A percentile compares a stretch with the other conserved stretches of the same genome.
Evolutionary conservation across 2,113 vertebrate species (phyloP).

Genomic region (Scalopus aquaticus): DNA sequence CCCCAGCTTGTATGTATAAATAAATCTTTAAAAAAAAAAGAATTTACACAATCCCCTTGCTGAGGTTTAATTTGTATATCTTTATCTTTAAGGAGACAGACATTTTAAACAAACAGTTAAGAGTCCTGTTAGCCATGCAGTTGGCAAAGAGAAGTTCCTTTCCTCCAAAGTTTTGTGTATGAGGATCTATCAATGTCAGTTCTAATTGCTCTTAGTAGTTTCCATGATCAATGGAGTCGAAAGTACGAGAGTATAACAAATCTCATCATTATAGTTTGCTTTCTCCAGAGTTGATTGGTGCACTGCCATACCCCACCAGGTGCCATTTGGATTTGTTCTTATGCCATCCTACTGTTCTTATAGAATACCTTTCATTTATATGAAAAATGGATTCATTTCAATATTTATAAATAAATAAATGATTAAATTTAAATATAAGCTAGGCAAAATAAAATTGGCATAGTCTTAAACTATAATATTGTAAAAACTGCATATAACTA

Average conservation of each 20-base stretch:
- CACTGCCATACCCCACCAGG: constrained; percentile 42
- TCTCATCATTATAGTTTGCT: constrained; percentile 36
- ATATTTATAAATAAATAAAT: background rate
- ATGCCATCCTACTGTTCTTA: background rate
- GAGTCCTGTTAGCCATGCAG: background rate
- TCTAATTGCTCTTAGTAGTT: constrained; percentile 52
- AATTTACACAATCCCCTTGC: background rate
- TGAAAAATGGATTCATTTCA: background rate
- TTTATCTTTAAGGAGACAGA: background rate
- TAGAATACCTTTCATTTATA: background rate
- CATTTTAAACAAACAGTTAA: background rate
- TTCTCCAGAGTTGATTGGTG: constrained; percentile 31
- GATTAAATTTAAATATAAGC: background rate
- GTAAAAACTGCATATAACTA: background rate
- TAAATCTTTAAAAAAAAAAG: too few species aligned
- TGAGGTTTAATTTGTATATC: constrained; percentile 19
- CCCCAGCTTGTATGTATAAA: too few species aligned
- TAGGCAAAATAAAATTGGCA: background rate
- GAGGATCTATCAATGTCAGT: constrained; percentile 49
- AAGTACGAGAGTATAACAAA: constrained; percentile 34
- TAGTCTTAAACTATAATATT: background rate
- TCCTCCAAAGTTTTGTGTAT: background rate
- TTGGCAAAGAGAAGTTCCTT: background rate
- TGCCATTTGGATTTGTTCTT: constrained; percentile 37
- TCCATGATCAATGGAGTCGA: constrained; percentile 48